Conservation (phyloP, 2,797 vertebrate genomes). For the Phoebastria nigripes region DNA sequence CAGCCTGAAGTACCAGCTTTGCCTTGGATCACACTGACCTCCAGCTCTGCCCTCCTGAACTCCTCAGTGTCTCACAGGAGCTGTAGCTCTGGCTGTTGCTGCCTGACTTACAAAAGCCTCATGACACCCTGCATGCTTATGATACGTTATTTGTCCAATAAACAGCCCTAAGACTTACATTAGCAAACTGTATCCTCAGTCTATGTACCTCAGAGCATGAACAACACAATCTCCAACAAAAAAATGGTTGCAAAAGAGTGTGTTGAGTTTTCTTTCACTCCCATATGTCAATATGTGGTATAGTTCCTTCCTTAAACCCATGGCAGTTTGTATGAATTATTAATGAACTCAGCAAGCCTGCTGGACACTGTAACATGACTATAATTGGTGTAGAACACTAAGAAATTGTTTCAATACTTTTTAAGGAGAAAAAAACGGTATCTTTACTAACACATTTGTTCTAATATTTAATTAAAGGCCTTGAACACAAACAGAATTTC, state of each 20-base stretch:
- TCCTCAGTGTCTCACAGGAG: neutral
- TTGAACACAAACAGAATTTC: slow-evolving; percentile 11
- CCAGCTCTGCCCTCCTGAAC: neutral
- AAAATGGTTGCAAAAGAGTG: neutral
- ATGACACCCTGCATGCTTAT: neutral
- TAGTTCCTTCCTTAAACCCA: neutral
- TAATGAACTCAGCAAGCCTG: neutral
- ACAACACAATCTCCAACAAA: neutral
- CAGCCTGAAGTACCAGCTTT: neutral
- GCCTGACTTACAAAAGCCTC: neutral
- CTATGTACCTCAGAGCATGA: neutral
- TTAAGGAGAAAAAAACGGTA: neutral
- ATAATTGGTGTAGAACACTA: slow-evolving; percentile 20
- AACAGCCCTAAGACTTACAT: neutral
- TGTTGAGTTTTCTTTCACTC: neutral
- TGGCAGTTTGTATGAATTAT: neutral
- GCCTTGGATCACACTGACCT: neutral
- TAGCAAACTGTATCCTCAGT: neutral
- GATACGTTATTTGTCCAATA: neutral
- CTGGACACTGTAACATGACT: neutral
- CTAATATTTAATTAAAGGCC: slow-evolving; percentile 45
- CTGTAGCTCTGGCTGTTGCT: neutral
- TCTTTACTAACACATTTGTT: neutral
- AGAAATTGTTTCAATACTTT: neutral
- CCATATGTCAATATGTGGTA: neutral